These are phyloP conservation scores for Odontocolon sp. DNA, from an alignment of 2,888 invertebrate genomes.

Conservation along the genomic window DNA sequence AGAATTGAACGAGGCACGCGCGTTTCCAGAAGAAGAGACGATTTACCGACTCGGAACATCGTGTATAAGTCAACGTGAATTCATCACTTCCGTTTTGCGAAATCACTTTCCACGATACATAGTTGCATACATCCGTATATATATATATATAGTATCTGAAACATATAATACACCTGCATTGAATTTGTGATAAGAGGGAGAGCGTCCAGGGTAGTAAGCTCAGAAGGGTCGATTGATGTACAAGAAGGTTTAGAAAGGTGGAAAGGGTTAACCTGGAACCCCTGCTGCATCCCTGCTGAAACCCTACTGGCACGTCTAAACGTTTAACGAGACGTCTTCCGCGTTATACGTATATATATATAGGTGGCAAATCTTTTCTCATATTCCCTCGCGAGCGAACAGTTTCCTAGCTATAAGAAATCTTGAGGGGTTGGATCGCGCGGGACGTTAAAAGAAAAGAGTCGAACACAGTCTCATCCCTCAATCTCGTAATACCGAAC, in stretches of 20 bases:
- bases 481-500: slow-evolving; percentile 9
- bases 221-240: no score
- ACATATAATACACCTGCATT: slow-evolving; percentile 1
- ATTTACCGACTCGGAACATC: slow-evolving; percentile 59
- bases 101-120: slow-evolving; percentile 55
- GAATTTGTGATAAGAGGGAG: slow-evolving; percentile 10
- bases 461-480: slow-evolving; percentile 32
- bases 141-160: not conserved
- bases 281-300: no score
- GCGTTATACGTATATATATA: no score
- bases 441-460: slow-evolving; percentile 18
- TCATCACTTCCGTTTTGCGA: slow-evolving; percentile 61
- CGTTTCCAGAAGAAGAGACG: slow-evolving; percentile 49
- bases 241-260: slow-evolving; percentile 24
- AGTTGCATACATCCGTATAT: slow-evolving; percentile 22
- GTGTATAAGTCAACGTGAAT: slow-evolving; percentile 64
- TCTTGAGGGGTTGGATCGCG: slow-evolving; percentile 36
- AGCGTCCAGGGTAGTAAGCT: no score
- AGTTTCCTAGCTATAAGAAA: slow-evolving; percentile 27
- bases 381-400: slow-evolving; percentile 29
- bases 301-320: slow-evolving; percentile 57
- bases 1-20: slow-evolving; percentile 29
- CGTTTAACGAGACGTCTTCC: slow-evolving; percentile 60
- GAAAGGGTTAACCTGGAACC: no score
- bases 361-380: slow-evolving; percentile 58